Percentiles rank a stretch among this genome's conserved stretches.
phyloP scores from a whole-genome alignment of 2,113 vertebrate species.

The Plestiodon gilberti region DNA sequence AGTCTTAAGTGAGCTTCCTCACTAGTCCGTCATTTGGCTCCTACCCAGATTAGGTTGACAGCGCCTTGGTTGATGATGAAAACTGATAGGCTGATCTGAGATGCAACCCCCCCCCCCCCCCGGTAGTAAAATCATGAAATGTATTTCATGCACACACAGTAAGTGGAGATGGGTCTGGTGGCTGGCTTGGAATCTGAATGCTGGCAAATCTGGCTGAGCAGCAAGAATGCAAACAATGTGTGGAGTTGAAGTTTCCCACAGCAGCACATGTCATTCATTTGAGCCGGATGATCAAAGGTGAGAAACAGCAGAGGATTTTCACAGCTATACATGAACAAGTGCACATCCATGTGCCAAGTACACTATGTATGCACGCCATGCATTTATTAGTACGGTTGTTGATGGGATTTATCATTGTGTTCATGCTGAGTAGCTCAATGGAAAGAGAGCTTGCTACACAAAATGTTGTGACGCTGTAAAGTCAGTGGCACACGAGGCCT shows the following conservation, averaged over 20 bases:
- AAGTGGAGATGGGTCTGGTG: conserved; percentile 57
- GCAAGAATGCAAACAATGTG: conserved; percentile 48
- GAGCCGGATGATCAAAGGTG: conserved; percentile 52
- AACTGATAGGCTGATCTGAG: conserved; percentile 35
- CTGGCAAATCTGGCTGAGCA: conserved; percentile 36
- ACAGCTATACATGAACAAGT: conserved; percentile 32
- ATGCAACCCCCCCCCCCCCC: conserved; percentile 27
- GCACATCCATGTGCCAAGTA: not conserved
- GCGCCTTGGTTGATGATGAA: conserved; percentile 42
- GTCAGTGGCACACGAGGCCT: not conserved
- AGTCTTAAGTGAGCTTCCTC: conserved; percentile 47
- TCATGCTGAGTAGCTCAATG: not conserved
- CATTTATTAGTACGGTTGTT: not conserved
- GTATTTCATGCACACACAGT: conserved; percentile 39
- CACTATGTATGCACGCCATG: not conserved
- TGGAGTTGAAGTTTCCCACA: conserved; percentile 23
- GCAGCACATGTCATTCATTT: conserved; percentile 46
- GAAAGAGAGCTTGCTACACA: not conserved
- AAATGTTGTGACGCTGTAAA: not conserved
- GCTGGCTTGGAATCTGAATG: conserved; percentile 34
- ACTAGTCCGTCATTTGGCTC: conserved; percentile 49
- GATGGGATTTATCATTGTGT: not conserved
- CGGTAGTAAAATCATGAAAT: conserved; percentile 60
- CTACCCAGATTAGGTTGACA: conserved; percentile 18
- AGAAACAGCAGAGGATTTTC: conserved; percentile 38